These are phyloP conservation scores for Grallaria varia DNA, from an alignment of 2,113 vertebrate species.

Conservation along the genomic window DNA sequence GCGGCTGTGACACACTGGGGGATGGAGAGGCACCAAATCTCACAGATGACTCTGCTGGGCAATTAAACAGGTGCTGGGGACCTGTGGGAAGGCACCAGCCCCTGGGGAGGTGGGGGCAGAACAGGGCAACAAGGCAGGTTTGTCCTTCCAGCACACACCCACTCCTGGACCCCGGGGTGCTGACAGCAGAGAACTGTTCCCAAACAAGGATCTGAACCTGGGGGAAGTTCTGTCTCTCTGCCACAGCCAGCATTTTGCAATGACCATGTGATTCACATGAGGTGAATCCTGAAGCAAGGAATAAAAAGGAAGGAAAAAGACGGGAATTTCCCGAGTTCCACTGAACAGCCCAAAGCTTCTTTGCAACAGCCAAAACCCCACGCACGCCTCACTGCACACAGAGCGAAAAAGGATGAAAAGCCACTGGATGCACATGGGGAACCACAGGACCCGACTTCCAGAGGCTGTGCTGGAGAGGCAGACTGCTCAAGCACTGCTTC, in stretches of 20 bases:
- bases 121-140: neutral
- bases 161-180: neutral
- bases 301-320: neutral
- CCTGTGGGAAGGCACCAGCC: neutral
- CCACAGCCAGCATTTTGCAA: neutral
- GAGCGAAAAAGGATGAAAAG: neutral
- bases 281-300: neutral
- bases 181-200: neutral
- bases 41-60: neutral
- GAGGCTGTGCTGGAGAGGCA: neutral
- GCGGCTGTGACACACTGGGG: rapidly evolving
- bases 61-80: neutral
- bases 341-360: neutral
- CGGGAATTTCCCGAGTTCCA: neutral
- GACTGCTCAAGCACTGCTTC: neutral
- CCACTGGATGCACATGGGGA: neutral
- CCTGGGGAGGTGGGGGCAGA: neutral
- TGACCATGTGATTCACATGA: rapidly evolving
- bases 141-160: neutral
- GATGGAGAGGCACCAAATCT: rapidly evolving
- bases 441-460: neutral
- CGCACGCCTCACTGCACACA: rapidly evolving
- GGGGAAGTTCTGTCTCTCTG: neutral
- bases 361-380: neutral
- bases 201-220: neutral